Base-by-base conservation (phyloP, 2,113 vertebrate genomes). In the Larimichthys crocea region DNA sequence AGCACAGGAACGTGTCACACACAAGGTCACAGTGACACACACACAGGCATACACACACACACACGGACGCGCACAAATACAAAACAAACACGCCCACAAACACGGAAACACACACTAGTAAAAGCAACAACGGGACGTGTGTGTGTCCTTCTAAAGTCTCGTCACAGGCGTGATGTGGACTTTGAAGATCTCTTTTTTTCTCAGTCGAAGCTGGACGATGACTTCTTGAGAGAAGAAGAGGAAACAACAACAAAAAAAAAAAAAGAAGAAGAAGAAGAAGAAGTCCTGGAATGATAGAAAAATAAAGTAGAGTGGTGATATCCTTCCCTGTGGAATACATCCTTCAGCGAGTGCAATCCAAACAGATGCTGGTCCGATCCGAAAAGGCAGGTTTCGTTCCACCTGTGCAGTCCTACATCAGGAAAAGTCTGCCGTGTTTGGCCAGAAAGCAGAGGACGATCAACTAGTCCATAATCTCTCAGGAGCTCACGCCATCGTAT, bases 11-110 rank as follows among this genome's bases (percentile, higher is more conserved):
- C 67, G 71, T 88, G 89, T 88, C 92, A 89, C 90, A 89, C 85
- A 92, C 88, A 88, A 87, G 86, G 91, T 94, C 92, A 94, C 92
- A 49, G 79, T 88, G 90, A 92, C 92, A 83, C 92, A 83, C 85
- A 40, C 35, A 86, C 66, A 76, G 49, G 53, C 80, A 70, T 55
- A 87, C 67, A 66, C 77, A 26, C 26, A 26, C 66, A 85, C 85
- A 87, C 86, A 84, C 84, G 40, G 48, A 86, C 55, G 11, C 88
- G 42, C 85, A 92, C 90, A 63, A 82, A 92, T 89, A 94, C 92
- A 94, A 92, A 93, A 90, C 91, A 92, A 90, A 89, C 90, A 94
- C 92, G 35, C 91, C 84, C 76, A 93, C 89, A 79, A 93, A 95
- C 93, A 94, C 91, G 42, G 84, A 93, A 88, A 91, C 91, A 94